Conservation (phyloP, 2,888 invertebrate genomes). For the Tenthredo mesomela region DNA sequence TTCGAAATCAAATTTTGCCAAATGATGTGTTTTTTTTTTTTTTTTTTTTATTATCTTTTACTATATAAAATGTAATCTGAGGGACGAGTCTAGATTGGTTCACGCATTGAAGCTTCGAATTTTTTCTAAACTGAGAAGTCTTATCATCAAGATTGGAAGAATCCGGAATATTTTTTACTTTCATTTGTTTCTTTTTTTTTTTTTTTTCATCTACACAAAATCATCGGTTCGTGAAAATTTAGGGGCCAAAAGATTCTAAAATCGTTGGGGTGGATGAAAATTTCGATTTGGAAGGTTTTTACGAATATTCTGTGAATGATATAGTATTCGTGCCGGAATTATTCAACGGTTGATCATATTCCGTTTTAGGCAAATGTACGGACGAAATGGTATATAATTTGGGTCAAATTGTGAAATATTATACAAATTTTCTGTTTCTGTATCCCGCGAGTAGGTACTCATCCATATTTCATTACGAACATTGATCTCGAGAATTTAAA, state of each 20-base stretch:
- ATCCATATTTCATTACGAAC: no score
- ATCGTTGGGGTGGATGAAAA: not conserved
- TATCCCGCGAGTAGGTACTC: no score
- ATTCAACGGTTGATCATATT: not conserved
- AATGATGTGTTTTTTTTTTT: no score
- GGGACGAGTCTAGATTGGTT: no score
- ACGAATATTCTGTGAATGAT: not conserved
- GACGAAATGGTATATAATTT: not conserved
- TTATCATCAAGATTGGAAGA: no score
- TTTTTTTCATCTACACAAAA: not conserved
- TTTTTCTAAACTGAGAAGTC: not conserved
- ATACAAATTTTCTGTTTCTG: no score
- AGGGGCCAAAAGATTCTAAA: not conserved
- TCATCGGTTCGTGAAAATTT: constrained; percentile 14
- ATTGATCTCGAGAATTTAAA: no score
- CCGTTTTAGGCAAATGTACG: not conserved
- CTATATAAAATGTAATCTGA: no score
- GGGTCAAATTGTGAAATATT: not conserved
- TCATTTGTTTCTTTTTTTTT: not conserved
- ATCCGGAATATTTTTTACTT: not conserved
- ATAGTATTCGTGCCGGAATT: not conserved
- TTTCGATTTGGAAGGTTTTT: not conserved
- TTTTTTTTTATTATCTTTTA: no score
- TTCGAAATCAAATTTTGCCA: not conserved
- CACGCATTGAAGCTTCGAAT: no score